These are phyloP conservation scores for Leptopilina boulardi DNA, from an alignment of 1,140 invertebrate species.

Conservation along the genomic window DNA sequence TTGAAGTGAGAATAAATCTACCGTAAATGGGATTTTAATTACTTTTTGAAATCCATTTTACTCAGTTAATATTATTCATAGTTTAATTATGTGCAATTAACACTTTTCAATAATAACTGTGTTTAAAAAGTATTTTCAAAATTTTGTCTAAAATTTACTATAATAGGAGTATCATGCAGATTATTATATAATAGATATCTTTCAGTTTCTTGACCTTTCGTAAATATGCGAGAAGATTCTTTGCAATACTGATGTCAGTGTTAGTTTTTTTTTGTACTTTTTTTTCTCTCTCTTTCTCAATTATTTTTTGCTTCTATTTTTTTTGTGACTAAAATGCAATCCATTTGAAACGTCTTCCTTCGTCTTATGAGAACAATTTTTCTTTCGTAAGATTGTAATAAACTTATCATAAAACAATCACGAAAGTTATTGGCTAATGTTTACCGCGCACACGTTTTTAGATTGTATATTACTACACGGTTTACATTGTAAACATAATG, in stretches of 20 bases:
- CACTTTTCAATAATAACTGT: no score
- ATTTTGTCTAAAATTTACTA: background rate
- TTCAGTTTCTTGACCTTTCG: constrained; percentile 28
- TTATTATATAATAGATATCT: background rate
- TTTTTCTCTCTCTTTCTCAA: background rate
- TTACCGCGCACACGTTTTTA: background rate
- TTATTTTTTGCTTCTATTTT: no score
- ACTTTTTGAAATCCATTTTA: no score
- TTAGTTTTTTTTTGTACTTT: background rate
- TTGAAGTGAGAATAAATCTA: no score
- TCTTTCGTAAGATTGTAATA: constrained; percentile 14
- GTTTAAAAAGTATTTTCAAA: background rate
- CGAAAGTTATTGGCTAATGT: constrained; percentile 12
- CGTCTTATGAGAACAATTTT: background rate
- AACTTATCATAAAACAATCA: constrained; percentile 10
- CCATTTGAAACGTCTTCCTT: background rate
- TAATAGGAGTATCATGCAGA: background rate
- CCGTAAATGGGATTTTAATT: no score
- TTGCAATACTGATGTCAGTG: background rate
- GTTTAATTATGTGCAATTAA: no score
- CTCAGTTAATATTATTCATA: no score
- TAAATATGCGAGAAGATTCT: background rate
- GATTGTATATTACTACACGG: background rate
- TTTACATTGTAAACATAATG: background rate
- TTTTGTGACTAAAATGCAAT: background rate